phyloP scores from a whole-genome alignment of 1,140 invertebrate genomes.

The Tachypleus tridentatus region DNA sequence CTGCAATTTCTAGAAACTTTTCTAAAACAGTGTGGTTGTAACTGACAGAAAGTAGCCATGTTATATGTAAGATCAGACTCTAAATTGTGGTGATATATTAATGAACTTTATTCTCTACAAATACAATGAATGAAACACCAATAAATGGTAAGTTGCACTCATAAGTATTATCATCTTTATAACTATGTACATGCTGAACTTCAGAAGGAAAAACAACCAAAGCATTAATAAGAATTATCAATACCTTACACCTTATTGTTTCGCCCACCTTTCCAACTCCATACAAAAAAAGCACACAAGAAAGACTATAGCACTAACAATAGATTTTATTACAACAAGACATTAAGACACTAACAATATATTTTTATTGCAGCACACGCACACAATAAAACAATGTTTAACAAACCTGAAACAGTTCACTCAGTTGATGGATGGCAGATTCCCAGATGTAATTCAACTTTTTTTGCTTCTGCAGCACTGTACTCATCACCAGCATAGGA shows the following conservation, averaged over 20 bases:
- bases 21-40: no score
- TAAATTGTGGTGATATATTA: no score
- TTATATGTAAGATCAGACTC: no score
- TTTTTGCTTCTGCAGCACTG: conserved; percentile 10
- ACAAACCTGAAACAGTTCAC: conserved; percentile 16
- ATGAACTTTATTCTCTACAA: no score
- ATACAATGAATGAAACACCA: no score
- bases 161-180: no score
- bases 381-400: background rate
- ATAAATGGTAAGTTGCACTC: no score
- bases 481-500: conserved; percentile 14
- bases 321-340: background rate
- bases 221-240: background rate
- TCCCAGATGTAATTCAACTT: conserved; percentile 18
- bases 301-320: background rate
- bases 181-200: no score
- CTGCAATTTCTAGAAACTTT: no score
- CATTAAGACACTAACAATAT: conserved; percentile 4
- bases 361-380: conserved; percentile 4
- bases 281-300: background rate
- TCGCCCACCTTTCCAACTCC: background rate
- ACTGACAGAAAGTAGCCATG: no score
- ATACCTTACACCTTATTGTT: background rate
- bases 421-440: conserved; percentile 7
- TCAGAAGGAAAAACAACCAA: no score